A percentile compares a stretch with the other conserved stretches of the same genome.
phyloP scores from a whole-genome alignment of 1,140 invertebrate species.

The Stegodyphus mimosarum region DNA sequence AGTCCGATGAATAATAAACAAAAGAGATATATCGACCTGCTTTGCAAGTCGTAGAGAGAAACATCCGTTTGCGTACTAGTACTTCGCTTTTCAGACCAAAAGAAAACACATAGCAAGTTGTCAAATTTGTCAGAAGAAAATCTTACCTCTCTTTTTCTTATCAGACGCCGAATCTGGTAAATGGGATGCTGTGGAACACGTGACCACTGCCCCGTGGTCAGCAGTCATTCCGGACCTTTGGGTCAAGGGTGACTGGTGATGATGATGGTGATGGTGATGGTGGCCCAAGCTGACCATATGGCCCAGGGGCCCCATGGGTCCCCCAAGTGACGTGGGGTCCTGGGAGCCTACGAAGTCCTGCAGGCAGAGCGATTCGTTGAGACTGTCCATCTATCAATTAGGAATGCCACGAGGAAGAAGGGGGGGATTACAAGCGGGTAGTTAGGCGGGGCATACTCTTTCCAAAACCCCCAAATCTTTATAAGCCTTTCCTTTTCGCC shows the following conservation, averaged over 20 bases:
- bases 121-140: not conserved
- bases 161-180: slow-evolving; percentile 54
- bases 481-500: slow-evolving; percentile 54
- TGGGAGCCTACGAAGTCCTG: slow-evolving; percentile 64
- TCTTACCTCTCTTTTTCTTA: slow-evolving; percentile 60
- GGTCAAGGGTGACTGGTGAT: slow-evolving; percentile 34
- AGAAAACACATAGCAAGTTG: too few relatives aligned
- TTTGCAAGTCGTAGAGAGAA: too few relatives aligned
- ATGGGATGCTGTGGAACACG: slow-evolving; percentile 49
- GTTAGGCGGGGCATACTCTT: slow-evolving; percentile 54
- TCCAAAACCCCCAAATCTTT: slow-evolving; percentile 29
- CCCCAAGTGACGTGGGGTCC: slow-evolving; percentile 44
- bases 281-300: slow-evolving; percentile 57
- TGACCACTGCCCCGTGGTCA: slow-evolving; percentile 52
- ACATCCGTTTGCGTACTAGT: too few relatives aligned
- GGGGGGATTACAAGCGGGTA: slow-evolving; percentile 38
- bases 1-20: too few relatives aligned
- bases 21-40: too few relatives aligned
- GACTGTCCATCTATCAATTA: slow-evolving; percentile 65
- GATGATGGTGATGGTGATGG: slow-evolving; percentile 55
- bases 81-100: too few relatives aligned
- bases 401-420: slow-evolving; percentile 2
- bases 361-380: slow-evolving; percentile 66
- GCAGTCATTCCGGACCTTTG: slow-evolving; percentile 43
- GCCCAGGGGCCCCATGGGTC: slow-evolving; percentile 57